Conservation (phyloP, 2,113 vertebrate species). For the Toxotes chatareus region DNA sequence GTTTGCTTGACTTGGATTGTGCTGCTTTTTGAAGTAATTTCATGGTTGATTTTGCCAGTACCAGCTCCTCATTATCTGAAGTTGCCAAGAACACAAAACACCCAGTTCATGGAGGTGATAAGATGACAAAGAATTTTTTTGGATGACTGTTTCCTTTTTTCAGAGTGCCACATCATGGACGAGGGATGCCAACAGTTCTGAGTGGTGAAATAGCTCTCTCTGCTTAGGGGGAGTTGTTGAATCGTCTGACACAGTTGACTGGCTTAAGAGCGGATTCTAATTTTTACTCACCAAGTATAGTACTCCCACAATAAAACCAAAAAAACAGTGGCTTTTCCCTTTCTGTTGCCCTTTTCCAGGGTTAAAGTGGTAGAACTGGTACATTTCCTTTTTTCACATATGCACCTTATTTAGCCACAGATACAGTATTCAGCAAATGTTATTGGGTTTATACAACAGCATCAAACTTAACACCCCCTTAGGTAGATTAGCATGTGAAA, state of each 20-base stretch:
- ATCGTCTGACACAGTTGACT: conserved; percentile 11
- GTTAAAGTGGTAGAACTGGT: background rate
- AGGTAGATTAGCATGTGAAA: conserved; percentile 27
- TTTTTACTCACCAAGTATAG: conserved; percentile 18
- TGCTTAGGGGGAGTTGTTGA: conserved; percentile 10
- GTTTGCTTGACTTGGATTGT: background rate
- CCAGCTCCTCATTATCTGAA: background rate
- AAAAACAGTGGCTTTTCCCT: background rate
- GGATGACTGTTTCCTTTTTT: background rate
- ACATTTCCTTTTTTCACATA: background rate
- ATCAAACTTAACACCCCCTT: conserved; percentile 22
- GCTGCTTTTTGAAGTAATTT: background rate
- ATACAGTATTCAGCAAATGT: background rate
- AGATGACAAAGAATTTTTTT: background rate
- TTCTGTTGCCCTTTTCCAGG: background rate
- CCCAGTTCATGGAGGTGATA: conserved; percentile 2
- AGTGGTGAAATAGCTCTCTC: conserved; percentile 7
- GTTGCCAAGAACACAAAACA: background rate
- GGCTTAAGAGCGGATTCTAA: background rate
- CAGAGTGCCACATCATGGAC: background rate
- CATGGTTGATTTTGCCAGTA: background rate
- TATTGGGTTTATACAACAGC: conserved; percentile 5
- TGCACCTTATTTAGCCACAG: background rate
- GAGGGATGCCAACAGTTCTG: background rate
- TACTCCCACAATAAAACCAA: background rate